Evolutionary conservation across 2,797 vertebrate genomes (phyloP).

Genomic region (Crax fasciolata): DNA sequence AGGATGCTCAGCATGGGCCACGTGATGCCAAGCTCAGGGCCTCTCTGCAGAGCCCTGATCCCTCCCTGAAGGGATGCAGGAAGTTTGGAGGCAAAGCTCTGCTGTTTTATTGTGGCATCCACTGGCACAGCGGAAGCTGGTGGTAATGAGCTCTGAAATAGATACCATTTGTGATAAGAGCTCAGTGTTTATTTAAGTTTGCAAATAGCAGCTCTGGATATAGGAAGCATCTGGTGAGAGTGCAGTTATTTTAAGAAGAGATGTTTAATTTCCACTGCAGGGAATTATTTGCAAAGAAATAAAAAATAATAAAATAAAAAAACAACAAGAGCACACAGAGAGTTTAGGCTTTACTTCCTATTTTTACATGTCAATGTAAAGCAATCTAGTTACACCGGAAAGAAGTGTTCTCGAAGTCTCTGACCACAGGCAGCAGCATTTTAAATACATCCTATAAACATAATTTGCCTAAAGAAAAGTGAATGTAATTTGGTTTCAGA

Average conservation of each 20-base stretch:
- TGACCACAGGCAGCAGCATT: not conserved
- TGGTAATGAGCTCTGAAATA: not conserved
- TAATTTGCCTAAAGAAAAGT: not conserved
- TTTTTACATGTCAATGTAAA: not conserved
- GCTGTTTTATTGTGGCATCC: not conserved
- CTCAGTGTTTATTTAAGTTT: not conserved
- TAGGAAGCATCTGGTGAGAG: not conserved
- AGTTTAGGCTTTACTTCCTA: not conserved
- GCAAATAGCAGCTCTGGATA: not conserved
- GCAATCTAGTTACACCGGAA: not conserved
- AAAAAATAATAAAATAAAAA: not conserved
- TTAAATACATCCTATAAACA: not conserved
- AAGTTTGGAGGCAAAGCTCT: not conserved
- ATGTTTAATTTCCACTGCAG: not conserved
- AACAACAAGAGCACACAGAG: not conserved
- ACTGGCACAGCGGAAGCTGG: not conserved
- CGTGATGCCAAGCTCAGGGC: not conserved
- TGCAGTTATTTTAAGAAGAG: slow-evolving; percentile 25
- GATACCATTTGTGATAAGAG: not conserved
- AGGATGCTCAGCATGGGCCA: not conserved
- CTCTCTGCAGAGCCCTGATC: not conserved
- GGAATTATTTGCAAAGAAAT: not conserved
- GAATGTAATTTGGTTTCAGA: not conserved
- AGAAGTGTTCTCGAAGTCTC: not conserved
- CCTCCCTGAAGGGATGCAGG: not conserved